Base-by-base conservation (phyloP, 2,113 vertebrate genomes). In the Ageneiosus marmoratus region DNA sequence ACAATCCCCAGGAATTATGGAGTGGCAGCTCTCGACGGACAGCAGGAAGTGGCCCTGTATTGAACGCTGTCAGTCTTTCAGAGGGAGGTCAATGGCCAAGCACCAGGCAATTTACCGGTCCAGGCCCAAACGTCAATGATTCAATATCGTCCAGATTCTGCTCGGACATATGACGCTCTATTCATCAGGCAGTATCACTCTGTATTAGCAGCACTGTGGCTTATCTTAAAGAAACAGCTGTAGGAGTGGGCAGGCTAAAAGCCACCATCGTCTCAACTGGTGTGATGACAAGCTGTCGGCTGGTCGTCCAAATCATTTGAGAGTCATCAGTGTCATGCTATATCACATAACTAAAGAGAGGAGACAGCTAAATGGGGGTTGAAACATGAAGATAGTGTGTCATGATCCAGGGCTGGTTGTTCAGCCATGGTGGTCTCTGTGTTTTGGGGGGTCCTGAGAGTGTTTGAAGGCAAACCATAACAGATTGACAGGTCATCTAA, bases 1-100 rank as follows among this genome's bases (percentile, higher is more conserved):
- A 80, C 84, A 55, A 86, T 91, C 89, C 82, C 77, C n/a, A 82
- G 89, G 92, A 92, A 92, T 92, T 84, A 83, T 89, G 89, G 89
- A 93, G 85, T 78, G 80, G 78, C 63, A 44, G 44, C 63, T 81
- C 85, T 83, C 70, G 4, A 50, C 77, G 85, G 85, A 83, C 74
- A 60, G 60, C 62, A 73, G 84, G 82, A 85, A 85, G 83, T 85
- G 63, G 75, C 77, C 50, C 65, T 29, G 69, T 86, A 86, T 84
- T 84, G 87, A 86, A 56, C 79, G 85, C 87, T 88, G 87, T 85
- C 85, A 65, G 62, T 86, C 82, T 88, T 83, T 84, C 75, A 44
- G 60, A 65, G 81, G 79, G 85, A 82, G 85, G 85, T 88, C 85
- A 88, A 86, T 88, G 83, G 77, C 48, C 82, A 86, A 85, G 81